phyloP scores from a whole-genome alignment of 2,113 vertebrate genomes.

The Microtus oregoni region DNA sequence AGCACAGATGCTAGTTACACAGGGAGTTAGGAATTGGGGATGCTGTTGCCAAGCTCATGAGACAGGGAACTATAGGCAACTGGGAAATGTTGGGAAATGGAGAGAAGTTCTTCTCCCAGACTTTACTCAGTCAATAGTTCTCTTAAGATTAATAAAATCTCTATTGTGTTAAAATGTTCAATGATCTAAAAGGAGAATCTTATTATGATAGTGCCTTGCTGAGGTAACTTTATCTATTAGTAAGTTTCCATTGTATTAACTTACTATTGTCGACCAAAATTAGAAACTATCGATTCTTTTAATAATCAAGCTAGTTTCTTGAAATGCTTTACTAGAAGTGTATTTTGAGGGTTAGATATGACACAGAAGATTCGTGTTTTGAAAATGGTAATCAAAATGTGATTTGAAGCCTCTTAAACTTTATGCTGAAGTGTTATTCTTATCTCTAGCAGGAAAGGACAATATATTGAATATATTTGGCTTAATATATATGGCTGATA shows the following conservation, averaged over 20 bases:
- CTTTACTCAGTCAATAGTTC: slow-evolving; percentile 82
- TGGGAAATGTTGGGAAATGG: too few species aligned
- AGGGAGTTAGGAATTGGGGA: neutral
- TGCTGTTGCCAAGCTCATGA: neutral
- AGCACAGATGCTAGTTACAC: neutral
- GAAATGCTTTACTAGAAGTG: slow-evolving; percentile 33
- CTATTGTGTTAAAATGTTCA: slow-evolving; percentile 85
- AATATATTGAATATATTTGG: slow-evolving; percentile 61
- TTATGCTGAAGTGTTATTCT: slow-evolving; percentile 54
- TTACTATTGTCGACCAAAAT: slow-evolving; percentile 78
- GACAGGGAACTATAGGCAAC: neutral
- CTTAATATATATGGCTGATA: slow-evolving; percentile 38
- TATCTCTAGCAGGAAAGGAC: slow-evolving; percentile 46
- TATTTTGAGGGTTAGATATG: slow-evolving; percentile 59
- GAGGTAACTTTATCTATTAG: slow-evolving; percentile 83
- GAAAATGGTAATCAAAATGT: slow-evolving; percentile 53
- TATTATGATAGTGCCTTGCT: slow-evolving; percentile 81
- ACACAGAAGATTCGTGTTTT: slow-evolving; percentile 11
- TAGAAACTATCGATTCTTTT: slow-evolving; percentile 50
- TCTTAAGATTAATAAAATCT: slow-evolving; percentile 86
- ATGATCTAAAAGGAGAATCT: slow-evolving; percentile 86
- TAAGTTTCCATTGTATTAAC: slow-evolving; percentile 83
- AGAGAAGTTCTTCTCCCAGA: neutral
- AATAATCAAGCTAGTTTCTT: slow-evolving; percentile 33
- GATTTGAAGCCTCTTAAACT: slow-evolving; percentile 48